Evolutionary conservation across 1,140 invertebrate species (phyloP), one percentile per base, ranked within the genome.

Genomic region (Berghia stephanieae): DNA sequence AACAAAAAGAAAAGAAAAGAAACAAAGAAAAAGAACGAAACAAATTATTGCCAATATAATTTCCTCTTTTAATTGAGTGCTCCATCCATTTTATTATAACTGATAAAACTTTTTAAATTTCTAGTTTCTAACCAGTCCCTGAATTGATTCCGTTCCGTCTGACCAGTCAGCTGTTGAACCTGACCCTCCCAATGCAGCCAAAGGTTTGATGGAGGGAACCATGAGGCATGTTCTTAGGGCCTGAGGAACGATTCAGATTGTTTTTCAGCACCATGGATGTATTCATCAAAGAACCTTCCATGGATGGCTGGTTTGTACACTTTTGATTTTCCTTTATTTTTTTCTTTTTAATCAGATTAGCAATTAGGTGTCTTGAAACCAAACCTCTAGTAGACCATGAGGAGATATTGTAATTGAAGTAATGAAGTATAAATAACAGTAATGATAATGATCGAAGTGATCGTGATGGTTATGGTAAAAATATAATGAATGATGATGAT

Each of bases 111-210:
- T 13, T 44, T 57, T 57, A 2, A 8, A 27, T 55, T 49, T 27
- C 21, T 31, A 78, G 90, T 88, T 89, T 91, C 71, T 87, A 93
- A 68, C 81, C 85, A 0, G 84, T 94, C 76, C 94, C 95, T 1
- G 94, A 96, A 90, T 83, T 95, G 55, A 91, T 95, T 79, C 94
- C 94, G 2, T 94, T 95, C 83, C 90, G 94, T 31, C 85, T 95
- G 63, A 95, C 94, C 1, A 89, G 93, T 3, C 94, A 95, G 85
- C 91, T 95, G 34, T 82, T 92, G 10, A 91, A 92, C 46, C 80
- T 95, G 3, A 90, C 94, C 81, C 88, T 91, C 80, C 94, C 94
- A 1, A 90, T 94, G 55, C 88, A 91, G 90, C 91, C 74, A 90
- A 91, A 82, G 92, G 93, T 69, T 84, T 92, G 6, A 89, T 94